Evolutionary conservation across 2,113 vertebrate species (phyloP), one percentile per base, ranked within the genome.

Genomic region (Eonycteris spelaea): DNA sequence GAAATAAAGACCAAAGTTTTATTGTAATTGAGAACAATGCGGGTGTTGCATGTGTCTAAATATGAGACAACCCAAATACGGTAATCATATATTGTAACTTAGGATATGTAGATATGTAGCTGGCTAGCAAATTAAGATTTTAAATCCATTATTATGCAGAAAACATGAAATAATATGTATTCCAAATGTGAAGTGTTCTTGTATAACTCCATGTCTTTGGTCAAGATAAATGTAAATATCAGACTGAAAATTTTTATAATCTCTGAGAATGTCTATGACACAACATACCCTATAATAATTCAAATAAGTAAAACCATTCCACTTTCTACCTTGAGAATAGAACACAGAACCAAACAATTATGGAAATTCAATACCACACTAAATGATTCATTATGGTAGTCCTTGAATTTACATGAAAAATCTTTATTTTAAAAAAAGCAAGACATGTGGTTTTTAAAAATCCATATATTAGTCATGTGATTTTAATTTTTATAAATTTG

Each of bases 301-400:
- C 65, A 91, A 94, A 43, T 78, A 95, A 97, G 75, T 89, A 74
- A 95, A 95, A 75, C 55, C 21, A 93, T 71, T 67, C 11, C n/a
- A 61, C 21, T 83, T 86, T 93, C 45, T 78, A 88, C 59, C 83
- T 26, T 84, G 22, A 96, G 70, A 95, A 91, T 12, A 95, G 53
- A 94, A 87, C 45, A 86, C 51, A 93, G 74, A 93, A 94, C 30
- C 70, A 91, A 96, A 38, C 33, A 96, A 75, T 83, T 91, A 93
- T 15, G 6, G 59, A 94, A 83, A 95, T 79, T 86, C 78, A 80
- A 71, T 84, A 87, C 24, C 22, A 93, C 3, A 33, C 70, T 91
- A 95, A 93, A 95, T 94, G 77, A 91, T 89, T 96, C 89, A 96
- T 59, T 93, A 71, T 82, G 77, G 38, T 22, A 88, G 59, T 73